Base-by-base conservation (phyloP, 2,797 vertebrate species). In the Labroides dimidiatus region DNA sequence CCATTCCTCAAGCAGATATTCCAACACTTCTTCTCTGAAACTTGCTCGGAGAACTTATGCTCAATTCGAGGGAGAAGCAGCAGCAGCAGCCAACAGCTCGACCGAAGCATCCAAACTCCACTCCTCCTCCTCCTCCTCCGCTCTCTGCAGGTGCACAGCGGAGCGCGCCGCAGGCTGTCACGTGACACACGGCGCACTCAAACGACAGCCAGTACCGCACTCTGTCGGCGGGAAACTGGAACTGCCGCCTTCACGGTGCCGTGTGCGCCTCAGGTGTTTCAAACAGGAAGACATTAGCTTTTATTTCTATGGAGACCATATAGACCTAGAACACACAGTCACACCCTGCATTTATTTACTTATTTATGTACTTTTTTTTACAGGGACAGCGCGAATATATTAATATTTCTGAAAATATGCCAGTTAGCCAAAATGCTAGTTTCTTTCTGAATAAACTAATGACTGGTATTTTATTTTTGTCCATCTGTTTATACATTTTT, bases 71-170 rank as follows among this genome's bases (percentile, higher is more conserved):
- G 11, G 62, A 67, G 66, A 57, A 15, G 69, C 70, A 20, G 64
- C 67, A 42, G 75, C 47, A 4, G 27, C 27, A 3, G 12, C n/a
- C n/a, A n/a, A n/a, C 67, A 24, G 66, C 73, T 79, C 77, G 50
- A 61, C 65, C 33, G 43, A 80, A 84, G 87, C 88, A 93, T 93
- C 91, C 87, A 87, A 84, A 88, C 82, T 91, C 84, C 64, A 14
- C 84, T 84, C 47, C 84, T 63, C 77, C 81, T 74, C 56, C 77
- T 80, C 61, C 78, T 61, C 69, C 77, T 41, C 63, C 12, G 1
- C 84, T 67, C 84, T 84, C 83, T 91, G 93, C 93, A 94, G 93
- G 93, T 94, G 94, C 91, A 94, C 87, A 67, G 67, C 56, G 72
- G 82, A 87, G 87, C 84, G 77, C 80, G 80, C 88, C 82, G 81